Percentiles rank a stretch among this genome's conserved stretches.
These are phyloP conservation scores for Xyrauchen texanus DNA, from an alignment of 2,113 vertebrate genomes.

Conservation along the genomic window DNA sequence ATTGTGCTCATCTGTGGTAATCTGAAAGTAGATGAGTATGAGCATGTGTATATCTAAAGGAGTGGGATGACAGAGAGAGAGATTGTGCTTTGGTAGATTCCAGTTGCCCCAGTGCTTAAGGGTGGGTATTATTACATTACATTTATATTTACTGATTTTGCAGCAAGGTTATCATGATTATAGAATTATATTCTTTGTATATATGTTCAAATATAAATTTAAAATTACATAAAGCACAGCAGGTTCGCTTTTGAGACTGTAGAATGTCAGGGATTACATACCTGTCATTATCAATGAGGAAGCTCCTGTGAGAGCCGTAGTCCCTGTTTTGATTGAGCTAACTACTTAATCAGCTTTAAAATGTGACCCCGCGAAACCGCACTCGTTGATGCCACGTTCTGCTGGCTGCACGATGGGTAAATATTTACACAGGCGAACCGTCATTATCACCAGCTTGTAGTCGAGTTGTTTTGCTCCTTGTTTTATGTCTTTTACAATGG, in stretches of 20 bases:
- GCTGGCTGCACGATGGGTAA: constrained; percentile 36
- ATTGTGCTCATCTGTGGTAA: constrained; percentile 71
- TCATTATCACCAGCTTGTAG: constrained; percentile 49
- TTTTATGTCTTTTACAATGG: constrained; percentile 46
- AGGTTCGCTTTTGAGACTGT: too few relatives aligned
- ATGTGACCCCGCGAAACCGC: not conserved
- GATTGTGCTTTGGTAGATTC: not conserved
- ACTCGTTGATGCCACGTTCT: constrained; percentile 18
- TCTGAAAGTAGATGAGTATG: constrained; percentile 58
- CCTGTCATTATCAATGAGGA: constrained; percentile 17
- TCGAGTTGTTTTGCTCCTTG: constrained; percentile 53
- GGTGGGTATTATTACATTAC: too few relatives aligned
- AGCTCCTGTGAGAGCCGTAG: not conserved
- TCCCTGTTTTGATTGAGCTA: constrained; percentile 10
- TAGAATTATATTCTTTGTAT: too few relatives aligned
- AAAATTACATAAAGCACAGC: too few relatives aligned
- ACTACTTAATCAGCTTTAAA: constrained; percentile 25
- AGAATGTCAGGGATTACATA: not conserved
- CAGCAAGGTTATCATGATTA: too few relatives aligned
- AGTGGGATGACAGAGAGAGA: constrained; percentile 1
- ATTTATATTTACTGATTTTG: too few relatives aligned
- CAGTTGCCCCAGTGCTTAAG: not conserved
- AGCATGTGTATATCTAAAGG: constrained; percentile 57
- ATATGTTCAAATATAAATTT: too few relatives aligned
- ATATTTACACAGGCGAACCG: constrained; percentile 48